phyloP scores from a whole-genome alignment of 2,888 invertebrate species.

The Nycteola revayana region DNA sequence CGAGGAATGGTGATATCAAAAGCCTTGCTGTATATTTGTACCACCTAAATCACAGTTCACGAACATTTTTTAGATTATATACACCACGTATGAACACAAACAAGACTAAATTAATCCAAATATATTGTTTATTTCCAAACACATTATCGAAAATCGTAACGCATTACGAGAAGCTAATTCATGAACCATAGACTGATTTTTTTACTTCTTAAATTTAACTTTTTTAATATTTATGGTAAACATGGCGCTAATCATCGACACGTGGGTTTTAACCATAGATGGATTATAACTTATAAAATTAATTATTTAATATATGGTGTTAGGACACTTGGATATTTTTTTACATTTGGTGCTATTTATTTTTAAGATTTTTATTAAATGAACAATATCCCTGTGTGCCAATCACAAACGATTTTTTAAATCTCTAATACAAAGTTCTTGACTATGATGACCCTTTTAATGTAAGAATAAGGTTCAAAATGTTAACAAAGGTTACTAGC shows the following conservation, averaged over 20 bases:
- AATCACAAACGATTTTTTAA: no score
- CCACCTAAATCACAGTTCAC: constrained; percentile 51
- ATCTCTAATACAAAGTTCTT: no score
- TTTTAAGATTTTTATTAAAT: no score
- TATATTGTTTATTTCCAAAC: constrained; percentile 77
- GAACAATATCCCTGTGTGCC: no score
- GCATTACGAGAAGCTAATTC: constrained; percentile 77
- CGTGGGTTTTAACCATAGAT: constrained; percentile 56
- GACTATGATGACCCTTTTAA: no score
- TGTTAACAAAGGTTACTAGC: no score
- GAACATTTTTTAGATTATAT: constrained; percentile 56
- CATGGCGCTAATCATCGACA: constrained; percentile 38
- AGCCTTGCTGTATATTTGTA: constrained; percentile 52
- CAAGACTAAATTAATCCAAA: constrained; percentile 49
- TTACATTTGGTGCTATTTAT: no score
- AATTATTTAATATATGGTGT: no score
- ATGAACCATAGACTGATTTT: constrained; percentile 63
- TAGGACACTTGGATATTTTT: no score
- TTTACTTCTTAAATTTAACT: constrained; percentile 34
- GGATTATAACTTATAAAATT: constrained; percentile 6
- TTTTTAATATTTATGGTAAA: constrained; percentile 41
- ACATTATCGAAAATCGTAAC: constrained; percentile 69
- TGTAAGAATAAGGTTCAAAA: no score
- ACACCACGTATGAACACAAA: constrained; percentile 46
- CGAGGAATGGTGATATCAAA: constrained; percentile 76